Base-by-base conservation (phyloP, 1,140 invertebrate species). In the Cataglyphis hispanica region DNA sequence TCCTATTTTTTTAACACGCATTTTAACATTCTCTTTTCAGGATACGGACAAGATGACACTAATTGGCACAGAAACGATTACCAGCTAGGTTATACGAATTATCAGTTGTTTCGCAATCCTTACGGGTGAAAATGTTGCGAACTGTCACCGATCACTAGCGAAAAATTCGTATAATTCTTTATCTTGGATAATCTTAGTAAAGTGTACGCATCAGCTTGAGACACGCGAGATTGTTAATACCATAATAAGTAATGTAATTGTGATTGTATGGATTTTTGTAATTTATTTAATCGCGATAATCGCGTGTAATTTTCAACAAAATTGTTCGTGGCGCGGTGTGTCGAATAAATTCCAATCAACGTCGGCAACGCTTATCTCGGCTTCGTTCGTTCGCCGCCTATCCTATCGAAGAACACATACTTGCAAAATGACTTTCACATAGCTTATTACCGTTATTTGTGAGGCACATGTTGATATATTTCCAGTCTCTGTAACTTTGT, bases 11-110 rank as follows among this genome's bases (percentile, higher is more conserved):
- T 19, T 80, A 85, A 80, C 25, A 66, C 27, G 25, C 10, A 10
- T 53, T 56, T 40, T 13, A 11, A 16, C 2, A 37, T n/a, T 76
- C 46, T 53, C 64, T 88, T 89, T 81, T 1, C 80, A 95, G 94
- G 91, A 85, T 94, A 94, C 37, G 93, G 92, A 7, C 92, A 94
- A 37, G 94, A 95, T 0, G 94, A 95, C 46, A 31, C n/a, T 27
- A 90, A 89, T 25, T 95, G 94, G 94, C 93, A 95, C 77, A 92
- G 94, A 85, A 95, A 92, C 74, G 94, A 95, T 58, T 85, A 91
- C 13, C 86, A 91, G 5, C 0, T 77, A 60, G 88, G 85, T n/a
- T 91, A 90, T 86, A 72, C 84, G 7, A 86, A 77, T 25, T 90
- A 90, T 87, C 81, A 85, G 3, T 89, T 89, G n/a, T 87, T 90